phyloP scores from a whole-genome alignment of 2,888 invertebrate genomes.

The Lasioglossum lativentre region DNA sequence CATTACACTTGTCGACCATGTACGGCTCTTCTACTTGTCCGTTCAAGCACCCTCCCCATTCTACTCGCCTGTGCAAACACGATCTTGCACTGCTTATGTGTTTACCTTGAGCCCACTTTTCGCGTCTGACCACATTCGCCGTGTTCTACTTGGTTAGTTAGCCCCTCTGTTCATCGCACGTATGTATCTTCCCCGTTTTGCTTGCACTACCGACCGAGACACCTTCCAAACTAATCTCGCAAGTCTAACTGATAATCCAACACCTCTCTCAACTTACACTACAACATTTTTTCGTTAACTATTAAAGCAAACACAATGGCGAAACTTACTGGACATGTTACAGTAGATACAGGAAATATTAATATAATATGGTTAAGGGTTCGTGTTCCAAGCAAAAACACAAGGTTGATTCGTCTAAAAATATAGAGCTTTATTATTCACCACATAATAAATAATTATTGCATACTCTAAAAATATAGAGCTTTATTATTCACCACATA shows the following conservation, averaged over 20 bases:
- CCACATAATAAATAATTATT: no score
- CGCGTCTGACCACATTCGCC: slow-evolving; percentile 2
- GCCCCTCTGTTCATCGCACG: background rate
- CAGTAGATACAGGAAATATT: no score
- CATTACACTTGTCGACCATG: slow-evolving; percentile 25
- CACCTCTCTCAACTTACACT: background rate
- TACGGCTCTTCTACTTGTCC: background rate
- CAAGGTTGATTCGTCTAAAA: no score
- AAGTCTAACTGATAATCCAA: background rate
- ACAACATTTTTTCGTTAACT: no score
- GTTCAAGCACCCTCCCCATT: slow-evolving; percentile 16
- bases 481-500: no score
- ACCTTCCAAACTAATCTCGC: background rate
- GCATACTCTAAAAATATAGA: no score
- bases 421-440: no score
- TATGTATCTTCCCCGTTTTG: slow-evolving; percentile 1
- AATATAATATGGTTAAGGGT: no score
- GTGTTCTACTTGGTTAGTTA: slow-evolving; percentile 17
- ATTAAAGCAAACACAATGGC: no score
- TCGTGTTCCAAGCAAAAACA: no score
- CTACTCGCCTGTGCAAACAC: slow-evolving; percentile 25
- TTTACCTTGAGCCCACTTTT: background rate
- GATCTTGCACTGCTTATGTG: slow-evolving; percentile 17
- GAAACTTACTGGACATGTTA: no score
- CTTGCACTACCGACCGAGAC: background rate